Conservation (phyloP, 2,888 invertebrate species). For the Erynnis tages region DNA sequence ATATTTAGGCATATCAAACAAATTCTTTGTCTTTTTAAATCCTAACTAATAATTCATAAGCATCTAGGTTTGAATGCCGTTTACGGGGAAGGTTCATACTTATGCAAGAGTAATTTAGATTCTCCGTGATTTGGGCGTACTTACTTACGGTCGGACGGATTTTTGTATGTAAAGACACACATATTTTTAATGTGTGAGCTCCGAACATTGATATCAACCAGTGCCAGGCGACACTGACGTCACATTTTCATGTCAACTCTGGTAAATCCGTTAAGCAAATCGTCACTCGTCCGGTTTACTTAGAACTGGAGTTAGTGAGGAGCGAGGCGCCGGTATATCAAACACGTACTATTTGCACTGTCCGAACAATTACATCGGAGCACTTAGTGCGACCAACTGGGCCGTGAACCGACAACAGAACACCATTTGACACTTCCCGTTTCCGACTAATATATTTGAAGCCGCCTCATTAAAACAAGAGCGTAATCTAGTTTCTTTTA, state of each 20-base stretch:
- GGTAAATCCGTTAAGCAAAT: conserved; percentile 56
- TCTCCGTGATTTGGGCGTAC: too few relatives aligned
- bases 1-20: too few relatives aligned
- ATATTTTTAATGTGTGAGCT: too few relatives aligned
- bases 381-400: conserved; percentile 76
- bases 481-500: conserved; percentile 48
- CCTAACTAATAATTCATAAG: too few relatives aligned
- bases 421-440: conserved; percentile 79
- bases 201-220: neutral
- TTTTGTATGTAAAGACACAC: too few relatives aligned
- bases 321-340: conserved; percentile 42
- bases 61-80: too few relatives aligned
- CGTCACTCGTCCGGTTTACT: conserved; percentile 44
- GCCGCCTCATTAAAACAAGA: conserved; percentile 44
- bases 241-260: conserved; percentile 40
- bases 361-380: conserved; percentile 72
- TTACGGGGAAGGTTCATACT: too few relatives aligned
- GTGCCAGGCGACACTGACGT: conserved; percentile 16
- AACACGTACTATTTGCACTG: conserved; percentile 69
- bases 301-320: conserved; percentile 36
- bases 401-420: conserved; percentile 75
- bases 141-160: too few relatives aligned
- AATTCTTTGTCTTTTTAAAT: too few relatives aligned
- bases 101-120: too few relatives aligned
- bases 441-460: conserved; percentile 65